Conservation (phyloP, 64 coral and sea anemone genomes). For the Stylophora pistillata region DNA sequence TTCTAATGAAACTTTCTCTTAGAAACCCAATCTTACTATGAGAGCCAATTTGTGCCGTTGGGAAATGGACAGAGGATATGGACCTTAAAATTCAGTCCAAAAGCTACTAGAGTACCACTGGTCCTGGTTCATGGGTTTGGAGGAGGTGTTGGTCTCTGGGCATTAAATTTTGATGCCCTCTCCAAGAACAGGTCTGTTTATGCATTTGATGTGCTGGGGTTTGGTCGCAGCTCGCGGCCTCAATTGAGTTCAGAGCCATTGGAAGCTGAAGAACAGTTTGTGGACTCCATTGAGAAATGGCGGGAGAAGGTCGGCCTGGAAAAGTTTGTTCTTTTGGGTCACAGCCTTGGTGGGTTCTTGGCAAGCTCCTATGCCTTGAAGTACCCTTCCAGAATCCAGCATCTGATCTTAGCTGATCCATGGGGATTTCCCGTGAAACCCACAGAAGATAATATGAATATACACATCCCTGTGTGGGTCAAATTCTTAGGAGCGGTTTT, state of each 20-base stretch:
- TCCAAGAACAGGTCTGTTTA: conserved; percentile 81
- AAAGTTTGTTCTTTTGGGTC: conserved; percentile 92
- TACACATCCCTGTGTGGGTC: conserved; percentile 81
- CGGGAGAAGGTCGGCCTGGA: conserved; percentile 90
- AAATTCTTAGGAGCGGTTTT: conserved; percentile 84
- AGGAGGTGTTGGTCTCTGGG: conserved; percentile 88
- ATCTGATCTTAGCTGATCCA: conserved; percentile 91
- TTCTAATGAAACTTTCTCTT: neutral
- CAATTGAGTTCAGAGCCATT: conserved; percentile 69
- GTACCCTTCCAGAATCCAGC: conserved; percentile 77
- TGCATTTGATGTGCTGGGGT: conserved; percentile 91
- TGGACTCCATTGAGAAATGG: conserved; percentile 91
- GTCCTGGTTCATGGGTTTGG: conserved; percentile 99
- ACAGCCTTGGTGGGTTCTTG: conserved; percentile 93
- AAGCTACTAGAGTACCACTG: conserved; percentile 46
- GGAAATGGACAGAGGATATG: conserved; percentile 74
- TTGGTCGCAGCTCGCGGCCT: conserved; percentile 94
- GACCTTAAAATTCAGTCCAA: conserved; percentile 87
- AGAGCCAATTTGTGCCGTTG: conserved; percentile 77
- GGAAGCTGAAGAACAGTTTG: conserved; percentile 85
- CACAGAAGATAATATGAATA: conserved; percentile 65
- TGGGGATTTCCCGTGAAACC: conserved; percentile 98
- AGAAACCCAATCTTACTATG: conserved; percentile 54
- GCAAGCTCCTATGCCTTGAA: conserved; percentile 88
- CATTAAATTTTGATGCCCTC: conserved; percentile 78